Base-by-base conservation (phyloP, 1,140 invertebrate genomes). In the Danaus melanippus region DNA sequence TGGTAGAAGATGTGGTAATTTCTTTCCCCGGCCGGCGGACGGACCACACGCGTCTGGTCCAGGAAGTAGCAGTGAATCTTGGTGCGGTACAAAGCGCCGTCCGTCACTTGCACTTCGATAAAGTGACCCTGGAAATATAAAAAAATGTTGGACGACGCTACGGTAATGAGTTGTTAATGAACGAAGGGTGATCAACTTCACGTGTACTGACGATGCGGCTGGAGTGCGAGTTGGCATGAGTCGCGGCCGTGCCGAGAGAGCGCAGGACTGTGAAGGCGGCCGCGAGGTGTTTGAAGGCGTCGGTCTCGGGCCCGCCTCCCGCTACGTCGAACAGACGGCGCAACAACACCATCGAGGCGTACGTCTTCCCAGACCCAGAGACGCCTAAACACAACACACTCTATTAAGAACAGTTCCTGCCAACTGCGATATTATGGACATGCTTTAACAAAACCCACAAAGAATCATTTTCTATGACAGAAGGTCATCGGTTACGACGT, bases 1-100 rank as follows among this genome's bases (percentile, higher is more conserved):
- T 98, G 96, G 87, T 98, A 98, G 88, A 98, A 98, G 75, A 98
- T 97, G 76, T 98, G 96, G 79, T 97, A 98, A 87, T 98, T 98
- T 72, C 97, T 96, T 86, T 98, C 96, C 71, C 94, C 92, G 8
- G 92, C 89, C 60, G 95, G 87, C 6, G 95, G 95, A 32, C 92
- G 89, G 56, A 97, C 96, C 10, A 98, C 96, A 51, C 97, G 90
- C 32, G 95, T 97, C 86, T 98, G 95, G 76, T 98, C 96, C 62
- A 97, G 86, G 87, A 97, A 97, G 76, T 97, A 97, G 82, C 96
- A 97, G 78, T 98, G 96, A 64, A 98, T 97, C 90, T 97, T 98
- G 4, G 96, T 97, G 73, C 96, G 91, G 82, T 98, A 97, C 21
- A 98, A 87, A 9, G 96, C 96, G 53, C 96, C 95, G 82, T 97